A percentile compares a stretch with the other conserved stretches of the same genome.
Evolutionary conservation across 2,888 invertebrate genomes (phyloP).

Genomic region (Tanaodytes sp.): DNA sequence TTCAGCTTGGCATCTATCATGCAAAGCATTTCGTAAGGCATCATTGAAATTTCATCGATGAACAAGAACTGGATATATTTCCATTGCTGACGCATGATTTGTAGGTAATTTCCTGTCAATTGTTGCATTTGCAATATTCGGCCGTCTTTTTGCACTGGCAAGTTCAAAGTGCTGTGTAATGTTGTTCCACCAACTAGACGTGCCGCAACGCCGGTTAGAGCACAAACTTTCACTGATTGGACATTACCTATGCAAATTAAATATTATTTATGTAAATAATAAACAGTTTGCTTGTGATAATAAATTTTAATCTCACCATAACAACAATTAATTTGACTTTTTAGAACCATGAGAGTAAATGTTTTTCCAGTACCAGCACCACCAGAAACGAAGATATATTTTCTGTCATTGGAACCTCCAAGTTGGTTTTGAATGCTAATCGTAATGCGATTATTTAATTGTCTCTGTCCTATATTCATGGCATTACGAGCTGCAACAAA

Average conservation of each 20-base stretch:
- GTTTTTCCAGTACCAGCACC: conserved; percentile 17
- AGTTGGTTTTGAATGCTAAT: conserved; percentile 4
- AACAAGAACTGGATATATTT: conserved; percentile 51
- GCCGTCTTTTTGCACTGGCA: conserved; percentile 46
- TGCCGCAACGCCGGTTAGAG: conserved; percentile 51
- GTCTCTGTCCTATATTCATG: conserved; percentile 2
- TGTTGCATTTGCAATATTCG: conserved; percentile 31
- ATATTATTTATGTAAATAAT: background rate
- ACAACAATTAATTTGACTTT: conserved; percentile 9
- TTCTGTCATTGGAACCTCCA: background rate
- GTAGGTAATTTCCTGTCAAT: conserved; percentile 40
- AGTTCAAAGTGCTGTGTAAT: conserved; percentile 4
- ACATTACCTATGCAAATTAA: conserved; percentile 1
- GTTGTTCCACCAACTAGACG: conserved; percentile 5
- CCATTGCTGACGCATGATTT: conserved; percentile 51
- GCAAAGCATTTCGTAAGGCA: conserved; percentile 52
- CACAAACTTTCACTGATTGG: conserved; percentile 41
- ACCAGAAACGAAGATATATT: conserved; percentile 12
- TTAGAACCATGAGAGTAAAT: conserved; percentile 3
- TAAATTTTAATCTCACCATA: conserved; percentile 7
- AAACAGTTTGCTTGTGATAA: background rate
- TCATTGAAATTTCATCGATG: conserved; percentile 60
- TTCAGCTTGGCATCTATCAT: background rate
- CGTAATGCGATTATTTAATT: conserved; percentile 3
- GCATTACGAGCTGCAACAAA: conserved; percentile 6